phyloP scores from a whole-genome alignment of 2,797 vertebrate species.

The Syncerus caffer region DNA sequence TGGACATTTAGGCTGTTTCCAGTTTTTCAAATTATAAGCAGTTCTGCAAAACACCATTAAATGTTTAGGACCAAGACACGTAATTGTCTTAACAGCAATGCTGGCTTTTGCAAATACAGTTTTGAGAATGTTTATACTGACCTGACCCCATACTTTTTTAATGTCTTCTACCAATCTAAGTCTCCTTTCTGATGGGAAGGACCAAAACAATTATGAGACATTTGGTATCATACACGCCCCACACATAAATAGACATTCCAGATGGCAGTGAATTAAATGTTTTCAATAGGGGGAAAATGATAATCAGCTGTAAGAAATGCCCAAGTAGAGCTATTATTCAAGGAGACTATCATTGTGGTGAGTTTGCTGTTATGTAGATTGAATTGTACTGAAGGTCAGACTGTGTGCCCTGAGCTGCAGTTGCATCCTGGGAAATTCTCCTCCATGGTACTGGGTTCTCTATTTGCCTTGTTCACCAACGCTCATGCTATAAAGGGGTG shows the following conservation, averaged over 20 bases:
- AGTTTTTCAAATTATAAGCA: slow-evolving; percentile 3
- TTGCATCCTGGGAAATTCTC: background rate
- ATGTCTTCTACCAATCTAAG: background rate
- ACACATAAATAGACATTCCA: slow-evolving; percentile 7
- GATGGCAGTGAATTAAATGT: background rate
- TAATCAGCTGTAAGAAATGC: background rate
- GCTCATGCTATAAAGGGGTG: background rate
- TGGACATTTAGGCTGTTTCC: background rate
- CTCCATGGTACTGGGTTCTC: background rate
- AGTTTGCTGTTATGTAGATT: background rate
- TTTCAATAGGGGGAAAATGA: background rate
- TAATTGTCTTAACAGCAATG: background rate
- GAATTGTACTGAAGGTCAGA: background rate
- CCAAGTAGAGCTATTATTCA: background rate
- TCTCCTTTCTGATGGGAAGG: background rate
- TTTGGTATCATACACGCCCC: background rate
- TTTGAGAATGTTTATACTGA: background rate
- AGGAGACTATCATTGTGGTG: background rate
- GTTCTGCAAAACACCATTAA: background rate
- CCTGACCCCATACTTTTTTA: background rate
- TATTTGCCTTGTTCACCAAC: background rate
- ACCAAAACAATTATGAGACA: background rate
- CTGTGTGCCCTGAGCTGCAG: background rate
- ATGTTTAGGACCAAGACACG: background rate
- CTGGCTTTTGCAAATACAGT: background rate